A percentile compares a stretch with the other conserved stretches of the same genome.
Conservation (phyloP, 30 jellyfish, hydroid and myxozoan genomes). For the Aurelia coerulea region DNA sequence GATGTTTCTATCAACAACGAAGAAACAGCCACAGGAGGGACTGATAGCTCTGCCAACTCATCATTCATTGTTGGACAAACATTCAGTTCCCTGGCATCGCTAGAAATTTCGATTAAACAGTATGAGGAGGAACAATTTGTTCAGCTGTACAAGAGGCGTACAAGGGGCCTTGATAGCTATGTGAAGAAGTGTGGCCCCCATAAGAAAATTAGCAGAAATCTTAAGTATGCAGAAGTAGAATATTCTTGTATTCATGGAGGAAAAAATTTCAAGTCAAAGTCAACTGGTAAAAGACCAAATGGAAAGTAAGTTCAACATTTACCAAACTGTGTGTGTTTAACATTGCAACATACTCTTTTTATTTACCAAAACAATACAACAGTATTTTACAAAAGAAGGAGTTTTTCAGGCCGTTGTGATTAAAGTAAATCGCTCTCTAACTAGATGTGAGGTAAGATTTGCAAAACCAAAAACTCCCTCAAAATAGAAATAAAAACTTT, state of each 20-base stretch:
- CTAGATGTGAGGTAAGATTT: too few relatives aligned
- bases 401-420: too few relatives aligned
- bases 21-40: constrained; percentile 10
- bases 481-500: too few relatives aligned
- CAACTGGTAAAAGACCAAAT: neutral
- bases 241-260: constrained; percentile 51
- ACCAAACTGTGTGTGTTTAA: too few relatives aligned
- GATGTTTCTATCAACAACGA: neutral
- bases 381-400: too few relatives aligned
- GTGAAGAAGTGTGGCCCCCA: constrained; percentile 37
- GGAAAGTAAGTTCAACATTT: too few relatives aligned
- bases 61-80: constrained; percentile 11
- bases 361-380: too few relatives aligned
- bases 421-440: too few relatives aligned
- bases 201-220: constrained; percentile 4
- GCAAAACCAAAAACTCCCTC: too few relatives aligned
- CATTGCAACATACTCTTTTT: too few relatives aligned
- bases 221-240: constrained; percentile 30
- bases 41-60: neutral
- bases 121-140: constrained; percentile 29
- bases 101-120: constrained; percentile 6
- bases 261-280: constrained; percentile 36
- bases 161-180: constrained; percentile 22
- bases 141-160: constrained; percentile 34
- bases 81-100: constrained; percentile 20